Evolutionary conservation across 2,113 vertebrate species (phyloP), one percentile per base, ranked within the genome.

Genomic region (Regulus satrapa): DNA sequence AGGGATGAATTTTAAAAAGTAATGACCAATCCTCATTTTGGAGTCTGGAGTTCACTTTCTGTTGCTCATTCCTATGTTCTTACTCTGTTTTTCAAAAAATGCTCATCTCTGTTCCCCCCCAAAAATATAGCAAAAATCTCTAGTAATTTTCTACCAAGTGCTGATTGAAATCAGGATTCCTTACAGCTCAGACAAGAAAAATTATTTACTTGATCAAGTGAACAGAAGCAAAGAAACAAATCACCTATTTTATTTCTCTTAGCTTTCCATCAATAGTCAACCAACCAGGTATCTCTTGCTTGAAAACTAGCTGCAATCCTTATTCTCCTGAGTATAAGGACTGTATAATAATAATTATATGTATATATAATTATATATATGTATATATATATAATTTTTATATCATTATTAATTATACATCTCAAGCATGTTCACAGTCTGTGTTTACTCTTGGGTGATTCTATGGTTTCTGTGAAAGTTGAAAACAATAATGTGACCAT

Each of bases 161-260:
- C 12, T 88, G 63, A 63, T 1, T 61, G 32, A 90, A 78, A 90
- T 26, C 20, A 84, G 14, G 29, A 49, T 40, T 66, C 19, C 1
- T 34, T 69, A 68, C 18, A 83, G 43, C n/a, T 68, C 17, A 64
- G 32, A 51, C 19, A 77, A 93, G 20, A 85, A 15, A 88, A 63
- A 63, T 72, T 0, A 62, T 32, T 63, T 17, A 58, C 18, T 55
- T 51, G 17, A 84, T 36, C 73, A 77, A 79, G 18, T 29, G 34
- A 84, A 59, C 7, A 43, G 55, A 91, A 84, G 83, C n/a, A 87
- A 95, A 86, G 72, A 90, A 93, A 71, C 45, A 80, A 75, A 92
- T 45, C 12, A 68, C 18, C 41, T 54, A 6, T 18, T 88, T 72
- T 28, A 43, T 73, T 91, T 76, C 73, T n/a, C 66, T 73, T 31